A percentile compares a stretch with the other conserved stretches of the same genome.
Conservation (phyloP, 2,797 vertebrate species). For the Odontamblyopus rebecca region DNA sequence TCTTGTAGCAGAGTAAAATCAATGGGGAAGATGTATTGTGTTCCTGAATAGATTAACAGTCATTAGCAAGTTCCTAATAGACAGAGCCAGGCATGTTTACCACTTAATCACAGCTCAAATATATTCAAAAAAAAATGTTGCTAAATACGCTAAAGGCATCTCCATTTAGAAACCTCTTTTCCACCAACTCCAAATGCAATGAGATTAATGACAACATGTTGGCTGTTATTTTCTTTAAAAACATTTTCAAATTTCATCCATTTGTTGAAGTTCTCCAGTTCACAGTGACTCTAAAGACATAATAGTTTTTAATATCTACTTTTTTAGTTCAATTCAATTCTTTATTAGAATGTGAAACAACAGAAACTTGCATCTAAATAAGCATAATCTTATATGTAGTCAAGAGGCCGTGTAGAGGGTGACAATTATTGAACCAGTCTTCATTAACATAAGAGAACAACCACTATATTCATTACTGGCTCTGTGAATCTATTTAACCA, state of each 20-base stretch:
- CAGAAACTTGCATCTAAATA: neutral
- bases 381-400: neutral
- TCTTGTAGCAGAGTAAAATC: slow-evolving; percentile 12
- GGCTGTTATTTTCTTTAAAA: no score
- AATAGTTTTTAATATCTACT: no score
- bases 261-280: no score
- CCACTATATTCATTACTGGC: slow-evolving; percentile 68
- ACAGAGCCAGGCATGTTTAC: slow-evolving; percentile 3
- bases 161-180: neutral
- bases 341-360: no score
- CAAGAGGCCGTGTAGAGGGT: slow-evolving; percentile 37
- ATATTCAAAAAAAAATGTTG: neutral
- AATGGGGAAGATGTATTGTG: slow-evolving; percentile 13
- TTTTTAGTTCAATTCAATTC: no score
- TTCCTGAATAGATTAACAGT: slow-evolving; percentile 12
- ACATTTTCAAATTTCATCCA: no score
- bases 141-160: neutral
- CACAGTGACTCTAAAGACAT: no score
- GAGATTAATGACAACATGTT: neutral
- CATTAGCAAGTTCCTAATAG: slow-evolving; percentile 3
- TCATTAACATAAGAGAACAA: slow-evolving; percentile 67
- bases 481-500: slow-evolving; percentile 66
- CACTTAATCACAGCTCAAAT: neutral
- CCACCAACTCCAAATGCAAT: neutral
- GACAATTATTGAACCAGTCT: slow-evolving; percentile 60